These are phyloP conservation scores for Telmatherina bonti DNA, from an alignment of 2,797 vertebrate genomes.

Conservation along the genomic window DNA sequence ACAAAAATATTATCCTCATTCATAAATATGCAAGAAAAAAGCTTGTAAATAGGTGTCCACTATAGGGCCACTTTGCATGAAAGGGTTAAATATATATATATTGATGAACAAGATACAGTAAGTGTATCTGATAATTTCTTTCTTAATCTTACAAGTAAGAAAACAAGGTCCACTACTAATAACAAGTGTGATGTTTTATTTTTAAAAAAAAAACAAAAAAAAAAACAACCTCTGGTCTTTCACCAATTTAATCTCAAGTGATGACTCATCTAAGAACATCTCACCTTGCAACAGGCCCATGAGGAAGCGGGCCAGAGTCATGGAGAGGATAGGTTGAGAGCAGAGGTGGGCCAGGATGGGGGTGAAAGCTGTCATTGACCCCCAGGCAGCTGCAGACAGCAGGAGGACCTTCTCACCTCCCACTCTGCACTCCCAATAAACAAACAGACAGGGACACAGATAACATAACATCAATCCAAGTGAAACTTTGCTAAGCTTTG, in stretches of 20 bases:
- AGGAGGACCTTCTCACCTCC: slow-evolving; percentile 96
- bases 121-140: too few relatives aligned
- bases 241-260: not conserved
- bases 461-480: not conserved
- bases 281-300: slow-evolving; percentile 96
- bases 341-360: slow-evolving; percentile 88
- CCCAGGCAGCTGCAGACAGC: slow-evolving; percentile 93
- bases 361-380: slow-evolving; percentile 89
- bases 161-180: not conserved
- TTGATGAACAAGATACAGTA: too few relatives aligned
- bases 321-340: slow-evolving; percentile 88
- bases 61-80: too few relatives aligned
- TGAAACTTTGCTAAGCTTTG: not conserved
- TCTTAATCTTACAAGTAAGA: too few relatives aligned
- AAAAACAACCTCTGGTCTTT: not conserved
- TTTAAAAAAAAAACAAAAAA: not conserved
- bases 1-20: too few relatives aligned
- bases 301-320: slow-evolving; percentile 91
- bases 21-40: too few relatives aligned
- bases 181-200: too few relatives aligned
- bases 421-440: slow-evolving; percentile 80
- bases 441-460: not conserved
- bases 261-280: slow-evolving; percentile 23
- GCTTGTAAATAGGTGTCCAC: too few relatives aligned
- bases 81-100: too few relatives aligned